Base-by-base conservation (phyloP, 2,888 invertebrate genomes). In the Drosophila ezoana region DNA sequence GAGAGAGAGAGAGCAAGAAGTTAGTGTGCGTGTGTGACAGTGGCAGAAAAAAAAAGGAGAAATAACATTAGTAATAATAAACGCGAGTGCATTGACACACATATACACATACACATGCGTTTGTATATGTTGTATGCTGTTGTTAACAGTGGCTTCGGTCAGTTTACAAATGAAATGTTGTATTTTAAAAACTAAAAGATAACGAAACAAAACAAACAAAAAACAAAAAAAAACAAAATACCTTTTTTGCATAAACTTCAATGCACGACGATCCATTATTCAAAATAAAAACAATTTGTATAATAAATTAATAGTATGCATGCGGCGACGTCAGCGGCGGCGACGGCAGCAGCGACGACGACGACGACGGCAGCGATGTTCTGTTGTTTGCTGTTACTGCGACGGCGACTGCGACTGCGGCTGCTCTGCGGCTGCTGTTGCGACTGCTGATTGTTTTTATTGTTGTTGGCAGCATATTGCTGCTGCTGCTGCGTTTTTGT, bases 191-290 rank as follows among this genome's bases (percentile, higher is more conserved):
- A 70, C 58, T 63, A 68, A 75, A 44, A 51, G 54, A 60, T 57
- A 71, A 61, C 56, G 14, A 56, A 57, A 37, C 35, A 44, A 59
- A 57, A 57, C 18, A 51, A 62, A 66, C 20, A 62, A 53, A 59
- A 60, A 53, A 59, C 23, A 28, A 23, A 23, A 5, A 51, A 53
- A 93, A 93, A 89, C 87, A 92, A 94, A 94, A 95, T 95, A 95
- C 95, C 95, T 95, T 95, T 95, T 95, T 93, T 95, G 95, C 95
- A 94, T 95, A 94, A 95, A 95, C 94, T 95, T 95, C 94, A 94
- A 95, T 94, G 95, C 94, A 94, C 95, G 94, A 94, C 95, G 95
- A 95, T 95, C 95, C 95, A 95, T 95, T 94, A 94, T 95, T 94
- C 75, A 90, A 94, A 90, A 88, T 84, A 91, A 91, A 91, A 91